Evolutionary conservation across 2,888 invertebrate species (phyloP), one percentile per base, ranked within the genome.

Genomic region (Achlya flavicornis): DNA sequence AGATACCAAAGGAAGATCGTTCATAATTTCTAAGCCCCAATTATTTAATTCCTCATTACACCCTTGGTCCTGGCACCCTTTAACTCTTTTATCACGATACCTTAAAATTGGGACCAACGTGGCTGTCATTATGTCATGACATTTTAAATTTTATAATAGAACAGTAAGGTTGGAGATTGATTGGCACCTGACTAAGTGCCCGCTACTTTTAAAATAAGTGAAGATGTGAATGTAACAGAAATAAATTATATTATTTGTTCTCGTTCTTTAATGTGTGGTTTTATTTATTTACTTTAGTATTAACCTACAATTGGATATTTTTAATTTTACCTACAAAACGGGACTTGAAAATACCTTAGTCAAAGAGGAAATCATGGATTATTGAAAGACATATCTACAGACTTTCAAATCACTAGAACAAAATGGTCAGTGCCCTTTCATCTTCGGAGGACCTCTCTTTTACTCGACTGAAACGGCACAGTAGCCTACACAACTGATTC

Each of bases 191-290:
- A 72, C 73, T 81, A 79, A 79, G 76, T 69, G 68, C 75, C 75
- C 72, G 73, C 66, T 70, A 66, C 67, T 74, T 76, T 76, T 75
- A 79, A 77, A 75, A 76, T 87, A 87, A 87, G 83, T 75, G 64
- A 84, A 84, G 68, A 85, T 88, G 85, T 91, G 81, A 77, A 87
- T 89, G 87, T 90, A 88, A 86, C 86, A 86, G 81, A 88, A 86
- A 87, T 81, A 76, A 80, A 84, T 79, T 91, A 90, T 88, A 91
- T 88, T 82, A 90, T 92, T 89, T 89, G 90, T 93, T 93, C 91
- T 91, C 79, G 92, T 92, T 92, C 91, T 91, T 78, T 85, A 86
- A 48, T 32, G 61, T 35, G 65, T 64, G 68, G 80, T 88, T 88
- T 89, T 74, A 87, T 87, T 89, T 79, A 5, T 62, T 5, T 16